Evolutionary conservation across 2,113 vertebrate species (phyloP).

Genomic region (Hypanus sabinus): DNA sequence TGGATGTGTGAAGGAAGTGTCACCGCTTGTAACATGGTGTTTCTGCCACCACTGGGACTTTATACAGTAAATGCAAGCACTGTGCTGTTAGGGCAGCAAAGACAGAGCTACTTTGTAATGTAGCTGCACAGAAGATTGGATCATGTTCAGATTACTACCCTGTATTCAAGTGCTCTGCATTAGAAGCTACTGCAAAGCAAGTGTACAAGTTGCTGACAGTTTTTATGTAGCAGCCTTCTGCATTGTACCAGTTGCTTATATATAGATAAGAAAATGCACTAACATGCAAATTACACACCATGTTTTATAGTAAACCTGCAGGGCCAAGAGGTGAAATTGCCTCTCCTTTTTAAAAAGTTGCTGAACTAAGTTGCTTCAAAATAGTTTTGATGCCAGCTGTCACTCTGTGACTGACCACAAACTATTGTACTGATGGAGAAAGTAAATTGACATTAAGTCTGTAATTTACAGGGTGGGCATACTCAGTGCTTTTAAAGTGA

Average conservation of each 20-base stretch:
- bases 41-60: neutral
- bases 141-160: neutral
- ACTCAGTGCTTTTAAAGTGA: neutral
- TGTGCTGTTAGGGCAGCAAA: neutral
- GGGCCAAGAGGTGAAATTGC: neutral
- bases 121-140: neutral
- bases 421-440: neutral
- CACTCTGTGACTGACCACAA: neutral
- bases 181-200: neutral
- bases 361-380: slow-evolving; percentile 3
- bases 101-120: neutral
- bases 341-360: neutral
- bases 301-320: neutral
- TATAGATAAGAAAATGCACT: neutral
- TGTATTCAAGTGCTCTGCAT: neutral
- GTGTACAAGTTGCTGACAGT: neutral
- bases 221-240: neutral
- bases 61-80: neutral
- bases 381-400: neutral
- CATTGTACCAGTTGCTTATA: slow-evolving; percentile 19
- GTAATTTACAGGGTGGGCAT: neutral
- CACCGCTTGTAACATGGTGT: neutral
- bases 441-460: neutral
- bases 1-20: neutral
- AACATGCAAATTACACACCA: neutral